These are phyloP conservation scores for Mobula hypostoma DNA, from an alignment of 2,113 vertebrate species.

Conservation along the genomic window DNA sequence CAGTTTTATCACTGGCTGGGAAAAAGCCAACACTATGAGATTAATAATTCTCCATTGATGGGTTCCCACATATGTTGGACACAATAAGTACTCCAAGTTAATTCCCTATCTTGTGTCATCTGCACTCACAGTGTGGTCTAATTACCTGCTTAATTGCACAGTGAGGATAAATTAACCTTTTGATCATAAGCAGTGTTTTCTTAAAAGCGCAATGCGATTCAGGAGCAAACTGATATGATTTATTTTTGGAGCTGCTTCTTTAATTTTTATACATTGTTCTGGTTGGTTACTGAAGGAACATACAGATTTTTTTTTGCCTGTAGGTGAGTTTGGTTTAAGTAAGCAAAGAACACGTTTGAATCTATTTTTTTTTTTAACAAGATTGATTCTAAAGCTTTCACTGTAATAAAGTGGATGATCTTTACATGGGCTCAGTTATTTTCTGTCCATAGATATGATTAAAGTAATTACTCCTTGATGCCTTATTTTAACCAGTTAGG, in stretches of 20 bases:
- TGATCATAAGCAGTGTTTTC: background rate
- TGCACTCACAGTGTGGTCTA: background rate
- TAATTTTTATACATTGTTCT: background rate
- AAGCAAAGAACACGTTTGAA: background rate
- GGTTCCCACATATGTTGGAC: background rate
- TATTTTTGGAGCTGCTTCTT: background rate
- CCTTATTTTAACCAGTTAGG: background rate
- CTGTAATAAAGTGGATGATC: background rate
- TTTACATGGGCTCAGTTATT: background rate
- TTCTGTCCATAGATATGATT: background rate
- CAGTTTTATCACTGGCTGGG: background rate
- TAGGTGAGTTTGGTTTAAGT: background rate
- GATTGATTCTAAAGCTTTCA: background rate
- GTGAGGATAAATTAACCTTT: conserved; percentile 1
- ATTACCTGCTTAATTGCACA: background rate
- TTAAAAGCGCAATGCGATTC: background rate
- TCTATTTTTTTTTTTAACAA: background rate
- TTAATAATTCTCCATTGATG: background rate
- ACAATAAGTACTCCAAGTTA: conserved; percentile 8
- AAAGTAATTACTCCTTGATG: background rate
- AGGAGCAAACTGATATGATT: background rate
- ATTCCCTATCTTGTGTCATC: conserved; percentile 3
- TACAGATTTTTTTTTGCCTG: background rate
- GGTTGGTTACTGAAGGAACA: background rate
- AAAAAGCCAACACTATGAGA: conserved; percentile 5